A percentile compares a stretch with the other conserved stretches of the same genome.
phyloP scores from a whole-genome alignment of 2,113 vertebrate species.

The Malurus elegans region DNA sequence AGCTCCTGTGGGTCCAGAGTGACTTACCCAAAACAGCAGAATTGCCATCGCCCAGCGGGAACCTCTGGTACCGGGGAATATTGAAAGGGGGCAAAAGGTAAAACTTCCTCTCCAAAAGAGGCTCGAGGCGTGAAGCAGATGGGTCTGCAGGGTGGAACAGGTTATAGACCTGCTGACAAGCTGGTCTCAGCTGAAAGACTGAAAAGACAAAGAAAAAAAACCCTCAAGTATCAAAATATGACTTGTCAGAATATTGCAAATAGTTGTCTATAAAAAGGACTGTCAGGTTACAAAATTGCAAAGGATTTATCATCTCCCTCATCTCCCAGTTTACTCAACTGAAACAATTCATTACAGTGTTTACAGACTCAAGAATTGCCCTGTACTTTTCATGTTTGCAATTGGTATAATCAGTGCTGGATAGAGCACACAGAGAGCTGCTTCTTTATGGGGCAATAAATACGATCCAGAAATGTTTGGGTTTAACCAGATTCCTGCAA shows the following conservation, averaged over 20 bases:
- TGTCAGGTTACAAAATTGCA: neutral
- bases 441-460: neutral
- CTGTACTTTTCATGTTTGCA: neutral
- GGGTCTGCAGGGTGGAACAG: constrained; percentile 97
- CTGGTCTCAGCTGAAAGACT: constrained; percentile 87
- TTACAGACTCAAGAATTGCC: neutral
- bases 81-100: constrained; percentile 89
- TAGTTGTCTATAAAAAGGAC: neutral
- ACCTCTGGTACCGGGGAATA: constrained; percentile 94
- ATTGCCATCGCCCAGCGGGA: constrained; percentile 92
- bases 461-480: neutral
- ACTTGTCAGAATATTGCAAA: neutral
- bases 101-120: constrained; percentile 92
- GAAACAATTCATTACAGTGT: neutral
- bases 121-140: constrained; percentile 93
- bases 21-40: constrained; percentile 86
- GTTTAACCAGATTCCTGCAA: neutral
- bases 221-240: neutral
- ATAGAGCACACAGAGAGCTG: neutral
- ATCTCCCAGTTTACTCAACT: neutral
- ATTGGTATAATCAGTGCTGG: neutral
- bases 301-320: neutral
- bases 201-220: neutral
- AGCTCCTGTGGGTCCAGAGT: neutral
- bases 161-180: constrained; percentile 98